Conservation (phyloP, 2,888 invertebrate species). For the Tenthredo livida region DNA sequence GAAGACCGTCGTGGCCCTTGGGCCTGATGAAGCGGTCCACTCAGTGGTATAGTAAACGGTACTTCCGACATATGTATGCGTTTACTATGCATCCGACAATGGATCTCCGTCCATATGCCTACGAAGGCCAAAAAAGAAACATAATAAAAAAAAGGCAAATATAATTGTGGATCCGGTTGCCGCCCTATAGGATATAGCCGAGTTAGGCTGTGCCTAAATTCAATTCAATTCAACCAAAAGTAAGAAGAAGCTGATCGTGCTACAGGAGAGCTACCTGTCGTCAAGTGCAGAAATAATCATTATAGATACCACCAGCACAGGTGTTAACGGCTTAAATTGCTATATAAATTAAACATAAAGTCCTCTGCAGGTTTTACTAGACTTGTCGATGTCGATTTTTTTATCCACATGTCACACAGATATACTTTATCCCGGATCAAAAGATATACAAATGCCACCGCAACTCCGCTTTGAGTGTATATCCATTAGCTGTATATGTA, state of each 20-base stretch:
- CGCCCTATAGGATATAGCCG: too few relatives aligned
- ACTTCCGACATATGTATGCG: too few relatives aligned
- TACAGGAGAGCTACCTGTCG: neutral
- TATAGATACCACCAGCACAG: neutral
- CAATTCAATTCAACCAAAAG: too few relatives aligned
- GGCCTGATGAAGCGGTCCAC: too few relatives aligned
- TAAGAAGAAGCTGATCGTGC: neutral
- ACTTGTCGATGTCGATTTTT: neutral
- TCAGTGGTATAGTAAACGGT: too few relatives aligned
- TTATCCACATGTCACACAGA: neutral
- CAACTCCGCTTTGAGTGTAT: neutral
- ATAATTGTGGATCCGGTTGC: too few relatives aligned
- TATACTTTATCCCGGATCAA: slow-evolving; percentile 21
- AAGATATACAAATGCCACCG: slow-evolving; percentile 4
- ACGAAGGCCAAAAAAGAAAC: too few relatives aligned
- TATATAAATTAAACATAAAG: neutral
- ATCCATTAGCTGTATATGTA: neutral
- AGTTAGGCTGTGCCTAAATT: too few relatives aligned
- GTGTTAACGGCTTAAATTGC: slow-evolving; percentile 1
- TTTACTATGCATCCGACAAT: too few relatives aligned
- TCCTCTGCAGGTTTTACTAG: neutral
- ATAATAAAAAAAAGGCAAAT: too few relatives aligned
- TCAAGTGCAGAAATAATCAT: slow-evolving; percentile 4
- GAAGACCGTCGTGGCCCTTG: too few relatives aligned
- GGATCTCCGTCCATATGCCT: too few relatives aligned